Conservation (phyloP, 2,888 invertebrate species). For the Epiblema foenella region DNA sequence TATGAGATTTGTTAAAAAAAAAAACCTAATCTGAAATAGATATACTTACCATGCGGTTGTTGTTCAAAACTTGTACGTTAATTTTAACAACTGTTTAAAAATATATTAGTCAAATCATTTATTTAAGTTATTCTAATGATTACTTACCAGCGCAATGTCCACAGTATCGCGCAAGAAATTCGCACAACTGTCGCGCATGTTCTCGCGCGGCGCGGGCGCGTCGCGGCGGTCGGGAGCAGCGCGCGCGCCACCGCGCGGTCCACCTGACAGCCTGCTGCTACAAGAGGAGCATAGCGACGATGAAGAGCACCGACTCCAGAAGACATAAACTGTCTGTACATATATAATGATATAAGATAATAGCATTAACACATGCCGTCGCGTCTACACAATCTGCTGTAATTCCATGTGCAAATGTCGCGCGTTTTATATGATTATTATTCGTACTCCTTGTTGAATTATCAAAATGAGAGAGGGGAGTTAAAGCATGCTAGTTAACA, state of each 20-base stretch:
- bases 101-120: neutral
- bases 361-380: neutral
- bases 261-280: constrained; percentile 84
- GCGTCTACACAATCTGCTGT: neutral
- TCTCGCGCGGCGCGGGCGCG: constrained; percentile 88
- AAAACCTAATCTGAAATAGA: no score
- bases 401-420: neutral
- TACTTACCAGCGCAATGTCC: constrained; percentile 48
- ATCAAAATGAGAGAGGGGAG: no score
- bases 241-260: constrained; percentile 77
- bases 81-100: neutral
- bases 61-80: neutral
- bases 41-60: no score
- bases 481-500: no score
- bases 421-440: neutral
- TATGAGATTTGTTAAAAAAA: no score
- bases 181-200: constrained; percentile 90
- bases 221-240: constrained; percentile 74
- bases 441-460: neutral
- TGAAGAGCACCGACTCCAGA: constrained; percentile 78
- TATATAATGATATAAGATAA: constrained; percentile 22
- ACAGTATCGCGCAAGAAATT: constrained; percentile 92
- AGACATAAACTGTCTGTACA: constrained; percentile 52
- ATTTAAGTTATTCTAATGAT: neutral
- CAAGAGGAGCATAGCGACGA: constrained; percentile 87